Evolutionary conservation across 2,797 vertebrate genomes (phyloP).

Genomic region (Cheirogaleus major): DNA sequence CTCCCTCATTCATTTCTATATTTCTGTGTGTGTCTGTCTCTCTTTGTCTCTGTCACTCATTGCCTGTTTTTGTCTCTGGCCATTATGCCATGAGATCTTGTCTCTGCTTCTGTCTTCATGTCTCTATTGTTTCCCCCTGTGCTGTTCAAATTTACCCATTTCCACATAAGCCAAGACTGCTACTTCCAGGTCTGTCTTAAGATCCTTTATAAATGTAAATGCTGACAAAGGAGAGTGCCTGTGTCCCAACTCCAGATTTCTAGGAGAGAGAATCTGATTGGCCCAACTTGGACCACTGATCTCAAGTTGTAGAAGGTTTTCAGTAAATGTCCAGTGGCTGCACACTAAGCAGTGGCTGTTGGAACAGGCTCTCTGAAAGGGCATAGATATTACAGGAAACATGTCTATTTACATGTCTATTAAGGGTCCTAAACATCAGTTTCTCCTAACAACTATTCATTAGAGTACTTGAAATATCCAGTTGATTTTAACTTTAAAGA

Average conservation of each 20-base stretch:
- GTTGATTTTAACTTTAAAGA: conserved; percentile 28
- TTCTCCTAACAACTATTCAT: conserved; percentile 21
- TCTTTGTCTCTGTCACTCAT: not conserved
- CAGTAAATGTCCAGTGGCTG: not conserved
- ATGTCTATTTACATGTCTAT: not conserved
- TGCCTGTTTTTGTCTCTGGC: not conserved
- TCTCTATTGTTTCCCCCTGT: not conserved
- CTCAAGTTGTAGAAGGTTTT: not conserved
- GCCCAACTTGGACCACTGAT: not conserved
- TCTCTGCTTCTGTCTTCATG: not conserved
- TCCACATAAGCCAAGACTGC: not conserved
- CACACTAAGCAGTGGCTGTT: not conserved
- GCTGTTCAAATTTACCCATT: not conserved
- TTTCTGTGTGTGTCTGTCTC: not conserved
- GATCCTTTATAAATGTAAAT: not conserved
- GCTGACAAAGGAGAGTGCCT: not conserved
- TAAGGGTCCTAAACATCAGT: not conserved
- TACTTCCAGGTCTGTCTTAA: not conserved
- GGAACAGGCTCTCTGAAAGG: not conserved
- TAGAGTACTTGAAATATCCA: conserved; percentile 24
- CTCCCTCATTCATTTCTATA: not conserved
- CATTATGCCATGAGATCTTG: not conserved
- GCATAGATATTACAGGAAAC: not conserved
- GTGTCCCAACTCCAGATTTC: not conserved
- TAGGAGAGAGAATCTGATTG: not conserved